Evolutionary conservation across 2,113 vertebrate species (phyloP), one percentile per base, ranked within the genome.

Genomic region (Aspiorhynchus laticeps): DNA sequence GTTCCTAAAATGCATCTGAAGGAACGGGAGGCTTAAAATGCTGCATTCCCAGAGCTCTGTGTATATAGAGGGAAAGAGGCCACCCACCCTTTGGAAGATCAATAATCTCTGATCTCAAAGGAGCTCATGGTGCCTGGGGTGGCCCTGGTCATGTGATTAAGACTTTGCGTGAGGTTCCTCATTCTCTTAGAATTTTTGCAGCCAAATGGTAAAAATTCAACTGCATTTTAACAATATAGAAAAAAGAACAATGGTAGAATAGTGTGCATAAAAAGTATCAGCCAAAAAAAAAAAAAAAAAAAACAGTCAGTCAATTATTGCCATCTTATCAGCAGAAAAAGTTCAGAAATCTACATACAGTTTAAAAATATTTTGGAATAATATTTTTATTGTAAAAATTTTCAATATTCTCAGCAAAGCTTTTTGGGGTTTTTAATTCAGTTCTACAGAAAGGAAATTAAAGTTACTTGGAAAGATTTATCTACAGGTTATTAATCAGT

Each of bases 1-100:
- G 51, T 41, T 81, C 17, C 38, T 53, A 53, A 33, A 80, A 65
- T 59, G 80, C 14, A 80, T 83, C 26, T 87, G 41, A 85, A 56
- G 74, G 6, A 81, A 84, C 8, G 43, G 9, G 26, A 48, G 21
- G 79, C 14, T 48, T 15, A 56, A 81, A 65, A 28, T 53, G 31
- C 81, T 14, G n/a, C 75, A 67, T 69, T 69, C 56, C 28, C 11
- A 74, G 28, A 85, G 24, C n/a, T 24, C 43, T 51, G 36, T 31
- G 61, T 21, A 46, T 26, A 76, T 9, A 69, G 19, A 12, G 38
- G 38, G 79, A 83, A 69, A 82, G 61, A 69, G 41, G 80, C 63
- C 63, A 67, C 43, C 19, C 63, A 69, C 38, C 5, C 4, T 33
- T 67, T 67, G 38, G 31, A 41, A 46, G 33, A 71, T 1, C 41